Conservation (phyloP, 2,113 vertebrate species). For the Actenoides lindsayi region DNA sequence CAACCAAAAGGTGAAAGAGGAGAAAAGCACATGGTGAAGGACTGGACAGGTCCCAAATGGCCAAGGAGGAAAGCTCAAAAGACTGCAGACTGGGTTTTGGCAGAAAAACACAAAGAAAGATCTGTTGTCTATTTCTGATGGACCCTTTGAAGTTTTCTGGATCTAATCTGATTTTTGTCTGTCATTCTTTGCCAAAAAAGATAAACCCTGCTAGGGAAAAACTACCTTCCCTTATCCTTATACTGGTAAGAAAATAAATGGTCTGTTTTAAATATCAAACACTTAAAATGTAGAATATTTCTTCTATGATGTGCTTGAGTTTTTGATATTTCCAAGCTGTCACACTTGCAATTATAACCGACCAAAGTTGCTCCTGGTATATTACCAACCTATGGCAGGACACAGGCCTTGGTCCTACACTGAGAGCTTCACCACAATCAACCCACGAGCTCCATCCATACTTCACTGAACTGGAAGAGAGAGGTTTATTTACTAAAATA, state of each 20-base stretch:
- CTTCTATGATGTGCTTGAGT: background rate
- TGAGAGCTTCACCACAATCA: background rate
- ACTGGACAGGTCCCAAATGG: slow-evolving; percentile 57
- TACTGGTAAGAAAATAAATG: slow-evolving; percentile 30
- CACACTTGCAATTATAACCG: background rate
- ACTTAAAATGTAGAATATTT: slow-evolving; percentile 13
- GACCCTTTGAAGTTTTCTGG: slow-evolving; percentile 68
- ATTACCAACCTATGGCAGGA: background rate
- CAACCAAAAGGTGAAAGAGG: background rate
- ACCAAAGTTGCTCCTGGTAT: background rate
- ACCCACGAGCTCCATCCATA: background rate
- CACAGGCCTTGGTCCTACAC: background rate
- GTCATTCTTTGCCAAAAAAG: slow-evolving; percentile 64
- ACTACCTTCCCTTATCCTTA: slow-evolving; percentile 36
- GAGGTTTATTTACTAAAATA: background rate
- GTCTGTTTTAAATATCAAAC: slow-evolving; percentile 51
- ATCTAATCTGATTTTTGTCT: slow-evolving; percentile 53
- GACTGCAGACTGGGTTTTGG: slow-evolving; percentile 38
- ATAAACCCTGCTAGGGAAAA: slow-evolving; percentile 56
- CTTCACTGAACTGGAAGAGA: background rate
- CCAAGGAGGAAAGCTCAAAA: slow-evolving; percentile 48
- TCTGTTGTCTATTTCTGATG: slow-evolving; percentile 59
- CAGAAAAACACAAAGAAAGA: slow-evolving; percentile 54
- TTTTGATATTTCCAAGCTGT: slow-evolving; percentile 9
- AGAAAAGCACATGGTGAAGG: slow-evolving; percentile 47